These are phyloP conservation scores for Epinotia demarniana DNA, from an alignment of 2,888 invertebrate genomes.

Conservation along the genomic window DNA sequence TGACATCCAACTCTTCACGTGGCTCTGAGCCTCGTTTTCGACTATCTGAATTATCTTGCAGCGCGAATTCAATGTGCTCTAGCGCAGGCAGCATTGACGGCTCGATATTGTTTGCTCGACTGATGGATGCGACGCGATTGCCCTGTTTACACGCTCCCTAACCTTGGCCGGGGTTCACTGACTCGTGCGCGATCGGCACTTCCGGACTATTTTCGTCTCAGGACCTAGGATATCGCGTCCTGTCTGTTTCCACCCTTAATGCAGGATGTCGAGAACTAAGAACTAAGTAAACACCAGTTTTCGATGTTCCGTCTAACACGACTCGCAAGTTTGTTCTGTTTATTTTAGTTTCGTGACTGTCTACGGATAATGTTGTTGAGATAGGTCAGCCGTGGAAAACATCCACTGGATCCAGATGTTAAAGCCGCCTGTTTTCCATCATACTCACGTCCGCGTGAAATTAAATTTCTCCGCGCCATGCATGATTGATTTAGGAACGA, in stretches of 20 bases:
- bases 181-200: slow-evolving; percentile 61
- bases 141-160: slow-evolving; percentile 68
- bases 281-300: slow-evolving; percentile 7
- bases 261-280: slow-evolving; percentile 23
- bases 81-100: slow-evolving; percentile 64
- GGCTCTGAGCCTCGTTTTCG: slow-evolving; percentile 22
- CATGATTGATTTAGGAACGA: slow-evolving; percentile 46
- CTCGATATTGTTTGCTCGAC: slow-evolving; percentile 71
- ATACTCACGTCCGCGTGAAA: slow-evolving; percentile 30
- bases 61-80: slow-evolving; percentile 44
- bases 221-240: slow-evolving; percentile 70
- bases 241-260: slow-evolving; percentile 49
- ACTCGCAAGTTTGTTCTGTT: background rate
- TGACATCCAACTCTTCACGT: slow-evolving; percentile 2
- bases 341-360: slow-evolving; percentile 16
- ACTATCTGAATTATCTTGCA: slow-evolving; percentile 27
- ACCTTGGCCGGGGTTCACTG: slow-evolving; percentile 77
- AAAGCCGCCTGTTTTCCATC: slow-evolving; percentile 28
- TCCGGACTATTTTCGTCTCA: slow-evolving; percentile 75
- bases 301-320: background rate
- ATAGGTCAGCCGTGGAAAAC: slow-evolving; percentile 31
- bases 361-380: slow-evolving; percentile 18
- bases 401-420: background rate
- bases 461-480: slow-evolving; percentile 36
- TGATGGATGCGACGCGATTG: slow-evolving; percentile 70